Evolutionary conservation across 1,140 invertebrate species (phyloP).

Genomic region (Drosophila bipectinata): DNA sequence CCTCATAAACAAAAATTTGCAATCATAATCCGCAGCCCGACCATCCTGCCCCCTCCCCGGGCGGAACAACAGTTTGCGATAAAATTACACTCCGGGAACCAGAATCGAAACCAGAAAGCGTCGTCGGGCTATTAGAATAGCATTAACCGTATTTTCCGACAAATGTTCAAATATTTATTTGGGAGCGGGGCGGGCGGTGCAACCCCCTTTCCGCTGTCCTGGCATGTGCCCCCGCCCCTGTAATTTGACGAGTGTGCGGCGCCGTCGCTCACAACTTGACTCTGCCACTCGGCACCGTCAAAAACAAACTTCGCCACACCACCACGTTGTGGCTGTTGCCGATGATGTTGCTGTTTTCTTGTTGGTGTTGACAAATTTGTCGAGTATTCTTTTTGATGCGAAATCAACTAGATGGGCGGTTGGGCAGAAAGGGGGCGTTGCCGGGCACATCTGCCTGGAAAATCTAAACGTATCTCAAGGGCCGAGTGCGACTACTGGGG

Average conservation of each 20-base stretch:
- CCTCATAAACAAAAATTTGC: neutral
- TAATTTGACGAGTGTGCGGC: constrained; percentile 67
- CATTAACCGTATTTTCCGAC: constrained; percentile 79
- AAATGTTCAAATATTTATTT: constrained; percentile 80
- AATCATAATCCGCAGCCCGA: constrained; percentile 20
- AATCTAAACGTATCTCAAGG: constrained; percentile 39
- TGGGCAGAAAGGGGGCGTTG: constrained; percentile 18
- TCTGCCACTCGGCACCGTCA: constrained; percentile 51
- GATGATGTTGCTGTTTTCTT: constrained; percentile 17
- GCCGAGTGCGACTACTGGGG: neutral
- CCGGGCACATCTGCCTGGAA: constrained; percentile 48
- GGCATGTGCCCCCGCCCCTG: constrained; percentile 17
- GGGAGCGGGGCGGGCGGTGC: constrained; percentile 3
- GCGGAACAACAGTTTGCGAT: constrained; percentile 64
- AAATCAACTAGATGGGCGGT: constrained; percentile 44
- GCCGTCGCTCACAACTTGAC: constrained; percentile 68
- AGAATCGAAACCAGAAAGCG: neutral
- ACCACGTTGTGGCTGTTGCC: neutral
- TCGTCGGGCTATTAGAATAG: constrained; percentile 56
- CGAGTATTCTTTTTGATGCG: constrained; percentile 61
- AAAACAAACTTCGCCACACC: constrained; percentile 1
- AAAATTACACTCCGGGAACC: constrained; percentile 62
- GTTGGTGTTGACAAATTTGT: constrained; percentile 67
- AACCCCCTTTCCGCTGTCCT: constrained; percentile 17
- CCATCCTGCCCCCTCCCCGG: constrained; percentile 4